A percentile compares a stretch with the other conserved stretches of the same genome.
These are phyloP conservation scores for Egretta garzetta DNA, from an alignment of 2,113 vertebrate genomes.

Conservation along the genomic window DNA sequence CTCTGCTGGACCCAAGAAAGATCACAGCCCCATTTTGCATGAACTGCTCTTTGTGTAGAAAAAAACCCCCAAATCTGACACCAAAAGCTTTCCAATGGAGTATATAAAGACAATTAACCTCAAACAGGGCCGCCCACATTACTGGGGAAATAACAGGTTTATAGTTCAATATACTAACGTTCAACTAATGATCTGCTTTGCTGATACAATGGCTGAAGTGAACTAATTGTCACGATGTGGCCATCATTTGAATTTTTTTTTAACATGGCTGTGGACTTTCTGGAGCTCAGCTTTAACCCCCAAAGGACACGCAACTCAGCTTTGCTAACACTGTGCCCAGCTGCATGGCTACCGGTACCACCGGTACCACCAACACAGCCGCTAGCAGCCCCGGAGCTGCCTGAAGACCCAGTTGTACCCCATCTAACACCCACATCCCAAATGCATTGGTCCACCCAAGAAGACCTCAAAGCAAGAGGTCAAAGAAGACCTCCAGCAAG, in stretches of 20 bases:
- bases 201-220: background rate
- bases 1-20: background rate
- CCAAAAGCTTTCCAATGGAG: background rate
- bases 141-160: background rate
- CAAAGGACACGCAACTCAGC: background rate
- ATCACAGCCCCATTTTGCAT: background rate
- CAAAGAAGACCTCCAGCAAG: background rate
- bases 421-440: background rate
- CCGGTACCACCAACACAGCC: background rate
- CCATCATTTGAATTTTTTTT: background rate
- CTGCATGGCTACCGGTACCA: background rate
- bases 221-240: background rate
- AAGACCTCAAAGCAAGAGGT: too few species aligned
- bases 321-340: accelerated
- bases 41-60: background rate
- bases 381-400: background rate
- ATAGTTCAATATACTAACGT: background rate
- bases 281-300: background rate
- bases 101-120: background rate
- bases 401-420: background rate
- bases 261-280: background rate
- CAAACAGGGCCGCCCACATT: background rate
- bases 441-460: accelerated
- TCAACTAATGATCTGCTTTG: background rate
- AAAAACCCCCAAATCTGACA: background rate